These are phyloP conservation scores for Pteruthius melanotis DNA, from an alignment of 2,113 vertebrate genomes.

Conservation along the genomic window DNA sequence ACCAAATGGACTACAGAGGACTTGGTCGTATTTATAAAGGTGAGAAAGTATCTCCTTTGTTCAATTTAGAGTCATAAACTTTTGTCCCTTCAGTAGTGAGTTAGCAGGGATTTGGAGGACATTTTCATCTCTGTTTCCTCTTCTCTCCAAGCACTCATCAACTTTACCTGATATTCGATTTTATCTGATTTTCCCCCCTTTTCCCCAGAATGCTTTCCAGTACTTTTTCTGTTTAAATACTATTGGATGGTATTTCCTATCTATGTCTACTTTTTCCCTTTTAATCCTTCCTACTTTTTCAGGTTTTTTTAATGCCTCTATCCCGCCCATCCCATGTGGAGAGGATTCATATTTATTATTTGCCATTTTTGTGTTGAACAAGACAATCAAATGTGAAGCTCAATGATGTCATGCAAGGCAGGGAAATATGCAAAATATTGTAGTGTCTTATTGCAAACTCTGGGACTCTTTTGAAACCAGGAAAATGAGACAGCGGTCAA, in stretches of 20 bases:
- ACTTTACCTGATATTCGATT: background rate
- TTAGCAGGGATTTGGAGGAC: background rate
- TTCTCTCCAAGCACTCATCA: background rate
- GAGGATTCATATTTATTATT: background rate
- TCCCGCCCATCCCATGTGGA: background rate
- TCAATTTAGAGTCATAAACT: background rate
- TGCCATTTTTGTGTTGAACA: background rate
- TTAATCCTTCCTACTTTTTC: background rate
- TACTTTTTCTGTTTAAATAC: background rate
- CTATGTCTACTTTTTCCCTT: background rate
- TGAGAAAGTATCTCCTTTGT: background rate
- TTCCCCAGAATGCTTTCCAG: background rate
- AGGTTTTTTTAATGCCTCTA: background rate
- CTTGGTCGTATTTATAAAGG: constrained; percentile 75
- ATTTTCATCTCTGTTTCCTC: background rate
- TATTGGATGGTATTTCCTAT: background rate
- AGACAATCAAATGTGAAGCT: background rate
- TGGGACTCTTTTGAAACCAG: background rate
- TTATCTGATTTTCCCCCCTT: background rate
- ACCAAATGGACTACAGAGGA: constrained; percentile 75
- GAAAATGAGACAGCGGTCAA: background rate
- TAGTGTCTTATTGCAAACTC: background rate
- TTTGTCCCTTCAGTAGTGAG: background rate
- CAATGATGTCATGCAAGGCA: background rate
- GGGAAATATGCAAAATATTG: background rate